These are phyloP conservation scores for Acridotheres tristis DNA, from an alignment of 2,797 vertebrate species.

Conservation along the genomic window DNA sequence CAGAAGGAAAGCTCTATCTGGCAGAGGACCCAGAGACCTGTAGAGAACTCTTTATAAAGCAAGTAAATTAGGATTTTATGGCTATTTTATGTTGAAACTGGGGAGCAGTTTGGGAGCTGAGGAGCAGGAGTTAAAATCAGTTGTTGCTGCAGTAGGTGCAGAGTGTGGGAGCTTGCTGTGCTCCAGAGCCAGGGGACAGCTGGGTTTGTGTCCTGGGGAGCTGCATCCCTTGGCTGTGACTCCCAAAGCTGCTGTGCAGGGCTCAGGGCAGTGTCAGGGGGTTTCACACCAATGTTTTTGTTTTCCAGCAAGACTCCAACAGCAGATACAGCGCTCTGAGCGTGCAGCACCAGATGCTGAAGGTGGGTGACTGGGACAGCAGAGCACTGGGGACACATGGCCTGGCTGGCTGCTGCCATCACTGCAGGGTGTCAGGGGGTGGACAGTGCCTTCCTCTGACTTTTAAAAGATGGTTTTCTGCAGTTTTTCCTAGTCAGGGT, in stretches of 20 bases:
- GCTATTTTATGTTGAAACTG: not conserved
- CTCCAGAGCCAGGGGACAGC: not conserved
- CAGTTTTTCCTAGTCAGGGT: not conserved
- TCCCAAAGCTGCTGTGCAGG: not conserved
- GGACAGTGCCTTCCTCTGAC: not conserved
- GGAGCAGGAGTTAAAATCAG: not conserved
- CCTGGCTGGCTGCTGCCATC: not conserved
- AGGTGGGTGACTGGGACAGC: constrained; percentile 77
- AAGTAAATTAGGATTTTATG: constrained; percentile 17
- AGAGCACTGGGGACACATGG: rapidly evolving
- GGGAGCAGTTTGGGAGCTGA: not conserved
- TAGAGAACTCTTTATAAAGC: constrained; percentile 9
- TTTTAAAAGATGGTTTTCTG: not conserved
- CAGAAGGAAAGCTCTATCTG: not conserved
- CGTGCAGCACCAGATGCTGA: constrained; percentile 97
- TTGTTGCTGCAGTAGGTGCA: not conserved
- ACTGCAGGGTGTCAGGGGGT: not conserved
- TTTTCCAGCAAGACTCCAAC: constrained; percentile 89
- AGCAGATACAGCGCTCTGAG: constrained; percentile 88
- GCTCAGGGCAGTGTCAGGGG: not conserved
- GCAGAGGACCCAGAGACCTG: constrained; percentile 6
- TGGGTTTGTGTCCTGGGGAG: not conserved
- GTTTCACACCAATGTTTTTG: not conserved
- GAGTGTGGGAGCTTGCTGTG: not conserved
- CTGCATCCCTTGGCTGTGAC: not conserved